Conservation (phyloP, 2,113 vertebrate genomes). For the Lepus americanus region DNA sequence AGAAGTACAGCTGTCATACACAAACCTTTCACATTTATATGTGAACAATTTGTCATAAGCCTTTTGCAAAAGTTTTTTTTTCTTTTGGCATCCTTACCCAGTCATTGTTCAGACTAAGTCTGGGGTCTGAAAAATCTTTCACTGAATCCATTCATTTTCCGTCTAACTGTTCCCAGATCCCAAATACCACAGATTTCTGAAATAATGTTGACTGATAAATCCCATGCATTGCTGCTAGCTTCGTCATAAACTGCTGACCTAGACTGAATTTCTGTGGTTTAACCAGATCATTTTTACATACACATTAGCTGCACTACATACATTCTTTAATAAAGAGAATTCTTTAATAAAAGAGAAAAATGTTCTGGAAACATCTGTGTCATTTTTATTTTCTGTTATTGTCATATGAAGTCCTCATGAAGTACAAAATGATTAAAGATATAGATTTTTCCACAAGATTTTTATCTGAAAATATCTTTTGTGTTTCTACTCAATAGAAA, state of each 20-base stretch:
- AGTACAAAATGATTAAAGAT: constrained; percentile 1
- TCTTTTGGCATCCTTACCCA: background rate
- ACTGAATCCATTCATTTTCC: background rate
- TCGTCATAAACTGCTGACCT: background rate
- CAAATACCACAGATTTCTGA: background rate
- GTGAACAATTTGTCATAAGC: background rate
- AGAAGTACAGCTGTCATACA: background rate
- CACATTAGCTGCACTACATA: background rate
- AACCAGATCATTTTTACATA: background rate
- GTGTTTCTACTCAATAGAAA: background rate
- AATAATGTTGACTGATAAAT: background rate
- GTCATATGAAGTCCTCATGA: background rate
- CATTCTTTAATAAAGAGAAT: background rate
- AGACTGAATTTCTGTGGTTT: background rate
- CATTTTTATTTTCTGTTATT: background rate
- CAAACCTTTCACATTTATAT: background rate
- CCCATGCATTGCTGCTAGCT: background rate
- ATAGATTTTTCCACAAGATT: background rate
- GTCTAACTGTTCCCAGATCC: background rate
- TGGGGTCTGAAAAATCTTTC: background rate
- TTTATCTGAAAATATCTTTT: constrained; percentile 21
- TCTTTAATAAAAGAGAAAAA: background rate
- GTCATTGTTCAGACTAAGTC: background rate
- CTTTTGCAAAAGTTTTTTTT: constrained; percentile 8
- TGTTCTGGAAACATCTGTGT: background rate